Evolutionary conservation across 2,888 invertebrate species (phyloP), one percentile per base, ranked within the genome.

Genomic region (Melieria omissa): DNA sequence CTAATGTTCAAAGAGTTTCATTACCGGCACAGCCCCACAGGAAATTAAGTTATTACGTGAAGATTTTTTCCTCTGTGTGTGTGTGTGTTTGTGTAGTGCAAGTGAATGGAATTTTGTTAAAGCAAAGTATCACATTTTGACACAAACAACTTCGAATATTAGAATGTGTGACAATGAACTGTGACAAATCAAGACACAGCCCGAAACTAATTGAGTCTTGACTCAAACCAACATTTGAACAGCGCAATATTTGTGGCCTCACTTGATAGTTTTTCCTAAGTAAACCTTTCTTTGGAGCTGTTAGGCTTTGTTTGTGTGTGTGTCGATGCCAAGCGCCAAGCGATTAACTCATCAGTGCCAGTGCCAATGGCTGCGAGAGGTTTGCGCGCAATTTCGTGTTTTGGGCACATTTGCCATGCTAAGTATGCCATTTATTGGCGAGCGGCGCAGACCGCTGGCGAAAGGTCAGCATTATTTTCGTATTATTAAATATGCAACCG

Each of bases 41-140:
- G 69, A 63, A 69, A 69, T 69, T 69, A 62, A 69, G 69, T 63
- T 54, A 69, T 69, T 69, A 69, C 52, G 55, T 63, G 69, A 29
- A 69, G 62, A 5, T 52, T n/a, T 5, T 5, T 4, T 4, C 10
- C 4, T 29, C 10, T 60, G 12, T 7, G 45, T 60, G 6, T 41
- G 7, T 58, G 3, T 9, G 9, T 42, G 44, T n/a, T 2, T 42
- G 42, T 12, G 60, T 42, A 1, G 29, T 29, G 29, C 29, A 29
- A 29, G 29, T 29, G 29, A 29, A 29, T 29, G 29, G 29, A 29
- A 29, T 29, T 29, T 29, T 29, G 29, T 29, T 29, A 29, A 29
- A 29, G 29, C 29, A 29, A 29, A 29, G 29, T 29, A 29, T 29
- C 29, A 29, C 2, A 29, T 29, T 29, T 29, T 29, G 16, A 2